A percentile compares a stretch with the other conserved stretches of the same genome.
Conservation (phyloP, 1,140 invertebrate genomes). For the Cydia pomonella region DNA sequence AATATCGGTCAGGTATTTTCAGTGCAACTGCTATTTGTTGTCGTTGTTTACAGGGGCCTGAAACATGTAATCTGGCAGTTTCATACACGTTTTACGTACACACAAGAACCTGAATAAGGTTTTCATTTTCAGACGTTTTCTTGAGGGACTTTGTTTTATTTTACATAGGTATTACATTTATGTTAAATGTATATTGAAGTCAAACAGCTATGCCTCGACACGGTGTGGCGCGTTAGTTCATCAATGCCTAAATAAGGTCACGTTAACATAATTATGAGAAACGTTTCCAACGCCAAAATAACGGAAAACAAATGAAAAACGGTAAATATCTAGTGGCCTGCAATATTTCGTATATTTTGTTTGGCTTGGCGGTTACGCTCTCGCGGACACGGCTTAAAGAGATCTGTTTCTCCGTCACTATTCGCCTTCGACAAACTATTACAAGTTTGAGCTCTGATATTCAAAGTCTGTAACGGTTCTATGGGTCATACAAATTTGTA, state of each 20-base stretch:
- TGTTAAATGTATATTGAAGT: too few species aligned
- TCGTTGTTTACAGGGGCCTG: too few species aligned
- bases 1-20: too few species aligned
- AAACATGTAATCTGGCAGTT: too few species aligned
- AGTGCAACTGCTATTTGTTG: too few species aligned
- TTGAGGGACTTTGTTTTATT: too few species aligned
- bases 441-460: background rate
- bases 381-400: slow-evolving; percentile 55
- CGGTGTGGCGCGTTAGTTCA: background rate
- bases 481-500: background rate
- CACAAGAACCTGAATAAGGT: too few species aligned
- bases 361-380: slow-evolving; percentile 60
- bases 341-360: slow-evolving; percentile 51
- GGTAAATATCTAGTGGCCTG: slow-evolving; percentile 24
- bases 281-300: slow-evolving; percentile 37
- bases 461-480: background rate
- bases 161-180: too few species aligned
- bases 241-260: slow-evolving; percentile 34
- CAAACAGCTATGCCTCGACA: background rate
- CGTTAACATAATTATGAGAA: slow-evolving; percentile 28
- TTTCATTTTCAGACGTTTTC: too few species aligned
- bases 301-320: slow-evolving; percentile 37
- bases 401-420: background rate
- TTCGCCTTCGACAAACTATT: background rate
- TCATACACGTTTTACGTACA: too few species aligned